Evolutionary conservation across 2,113 vertebrate genomes (phyloP).

Genomic region (Crotalus viridis): DNA sequence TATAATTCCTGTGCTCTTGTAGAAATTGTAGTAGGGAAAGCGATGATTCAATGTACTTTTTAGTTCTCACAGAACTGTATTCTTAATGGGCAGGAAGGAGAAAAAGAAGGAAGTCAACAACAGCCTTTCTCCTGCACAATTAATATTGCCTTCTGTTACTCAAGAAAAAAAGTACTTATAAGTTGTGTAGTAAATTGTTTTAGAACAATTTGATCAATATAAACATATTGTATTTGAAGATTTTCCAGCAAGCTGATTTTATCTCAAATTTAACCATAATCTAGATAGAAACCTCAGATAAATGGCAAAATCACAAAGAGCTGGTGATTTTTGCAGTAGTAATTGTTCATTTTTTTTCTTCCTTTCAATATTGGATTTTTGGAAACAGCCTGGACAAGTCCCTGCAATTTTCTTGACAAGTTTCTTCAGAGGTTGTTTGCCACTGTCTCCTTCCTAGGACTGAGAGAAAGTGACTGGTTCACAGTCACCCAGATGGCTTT

Average conservation of each 20-base stretch:
- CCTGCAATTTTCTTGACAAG: not conserved
- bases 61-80: not conserved
- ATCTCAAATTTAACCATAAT: not conserved
- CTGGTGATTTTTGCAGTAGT: not conserved
- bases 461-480: not conserved
- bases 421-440: not conserved
- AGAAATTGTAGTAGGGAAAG: not conserved
- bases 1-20: not conserved
- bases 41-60: not conserved
- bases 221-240: not conserved
- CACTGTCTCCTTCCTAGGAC: not conserved
- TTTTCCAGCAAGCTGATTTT: not conserved
- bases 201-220: not conserved
- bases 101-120: not conserved
- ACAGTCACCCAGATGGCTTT: not conserved
- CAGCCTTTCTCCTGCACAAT: not conserved
- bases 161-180: not conserved
- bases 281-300: not conserved
- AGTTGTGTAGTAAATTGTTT: not conserved
- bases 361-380: not conserved
- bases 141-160: constrained; percentile 15
- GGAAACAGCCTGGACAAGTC: not conserved
- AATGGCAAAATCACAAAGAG: not conserved
- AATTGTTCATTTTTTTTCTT: not conserved
- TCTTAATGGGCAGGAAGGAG: not conserved